phyloP scores from a whole-genome alignment of 2,797 vertebrate genomes.

The Antrozous pallidus region DNA sequence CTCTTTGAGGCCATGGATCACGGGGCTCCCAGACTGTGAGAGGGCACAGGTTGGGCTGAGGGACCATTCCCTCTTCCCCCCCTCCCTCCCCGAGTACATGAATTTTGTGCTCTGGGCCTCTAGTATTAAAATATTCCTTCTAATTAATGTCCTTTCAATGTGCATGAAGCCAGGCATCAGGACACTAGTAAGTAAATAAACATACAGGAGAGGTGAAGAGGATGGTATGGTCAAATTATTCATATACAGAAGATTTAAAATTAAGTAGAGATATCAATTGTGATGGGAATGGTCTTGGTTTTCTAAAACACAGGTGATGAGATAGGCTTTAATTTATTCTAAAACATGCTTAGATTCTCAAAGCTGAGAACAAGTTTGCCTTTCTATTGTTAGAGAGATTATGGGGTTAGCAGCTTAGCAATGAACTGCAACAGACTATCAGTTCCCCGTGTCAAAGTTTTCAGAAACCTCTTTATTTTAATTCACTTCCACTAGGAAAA shows the following conservation, averaged over 20 bases:
- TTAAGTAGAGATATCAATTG: neutral
- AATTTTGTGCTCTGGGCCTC: too few species aligned
- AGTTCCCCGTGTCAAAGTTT: neutral
- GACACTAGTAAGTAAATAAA: neutral
- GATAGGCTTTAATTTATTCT: neutral
- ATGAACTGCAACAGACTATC: neutral
- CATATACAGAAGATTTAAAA: neutral
- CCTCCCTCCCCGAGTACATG: too few species aligned
- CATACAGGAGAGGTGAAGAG: neutral
- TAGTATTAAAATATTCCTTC: too few species aligned
- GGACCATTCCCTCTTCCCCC: rapidly evolving
- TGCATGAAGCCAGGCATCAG: too few species aligned
- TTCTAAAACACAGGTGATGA: neutral
- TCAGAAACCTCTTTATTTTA: neutral
- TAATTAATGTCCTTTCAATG: too few species aligned
- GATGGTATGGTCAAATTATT: neutral
- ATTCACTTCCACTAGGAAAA: neutral
- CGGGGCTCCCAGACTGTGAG: too few species aligned
- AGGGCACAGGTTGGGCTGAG: too few species aligned
- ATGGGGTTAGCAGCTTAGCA: neutral
- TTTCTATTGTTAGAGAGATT: neutral
- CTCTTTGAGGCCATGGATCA: too few species aligned
- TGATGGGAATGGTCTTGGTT: neutral
- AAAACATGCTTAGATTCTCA: neutral
- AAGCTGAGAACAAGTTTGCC: neutral